Base-by-base conservation (phyloP, 2,888 invertebrate genomes). In the Mythimna lalbum region DNA sequence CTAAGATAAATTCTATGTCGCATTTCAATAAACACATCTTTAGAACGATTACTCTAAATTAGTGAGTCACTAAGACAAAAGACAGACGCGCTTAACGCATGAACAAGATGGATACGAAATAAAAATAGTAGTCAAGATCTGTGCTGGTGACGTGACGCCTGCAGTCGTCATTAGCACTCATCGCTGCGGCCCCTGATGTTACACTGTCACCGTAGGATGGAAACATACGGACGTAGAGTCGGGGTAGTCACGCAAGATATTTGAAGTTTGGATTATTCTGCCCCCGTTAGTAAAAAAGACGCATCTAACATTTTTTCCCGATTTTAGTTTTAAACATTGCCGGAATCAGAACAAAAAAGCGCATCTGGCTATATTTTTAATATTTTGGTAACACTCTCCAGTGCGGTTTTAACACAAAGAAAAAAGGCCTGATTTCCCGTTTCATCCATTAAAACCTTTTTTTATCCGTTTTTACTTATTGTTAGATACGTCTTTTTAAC, bases 131-230 rank as follows among this genome's bases (percentile, higher is more conserved):
- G n/a, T 10, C 21, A 47, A n/a, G 50, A 36, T 31, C 36, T 62
- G 63, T 31, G 66, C 50, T 21, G 63, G 49, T 57, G 53, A 49
- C 69, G 47, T 49, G n/a, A 49, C 47, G 74, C 57, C 71, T 83
- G 85, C 62, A 71, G 53, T 59, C 57, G 75, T 83, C 83, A 83
- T 82, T 73, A 83, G 59, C 74, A 55, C 69, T 78, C 78, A 73
- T 67, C 73, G 53, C 57, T 52, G 21, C 12, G 12, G 14, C 53
- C 33, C 36, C 50, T 53, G 63, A 59, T 47, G 39, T 43, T 52
- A 57, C 33, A 49, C 33, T n/a, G 59, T 31, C 52, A 23, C 39
- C 57, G n/a, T 49, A 17, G 14, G 27, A 55, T 27, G 36, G 49
- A 74, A 74, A 78, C 69, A 76, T 66, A 68, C 21, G 75, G 74